These are phyloP conservation scores for Acyrthosiphon pisum DNA, from an alignment of 1,140 invertebrate species.

Conservation along the genomic window DNA sequence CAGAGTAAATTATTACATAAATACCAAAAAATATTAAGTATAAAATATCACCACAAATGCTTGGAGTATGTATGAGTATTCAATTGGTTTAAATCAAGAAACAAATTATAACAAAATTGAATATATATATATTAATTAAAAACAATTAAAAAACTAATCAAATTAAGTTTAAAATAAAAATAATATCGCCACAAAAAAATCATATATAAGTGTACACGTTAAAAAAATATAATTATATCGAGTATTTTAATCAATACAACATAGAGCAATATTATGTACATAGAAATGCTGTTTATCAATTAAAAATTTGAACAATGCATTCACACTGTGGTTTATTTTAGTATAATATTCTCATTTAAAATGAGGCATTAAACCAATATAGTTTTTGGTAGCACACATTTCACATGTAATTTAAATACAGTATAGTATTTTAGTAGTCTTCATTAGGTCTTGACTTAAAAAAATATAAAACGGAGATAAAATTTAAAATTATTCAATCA, in stretches of 20 bases:
- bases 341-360: too few species aligned
- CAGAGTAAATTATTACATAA: conserved; percentile 11
- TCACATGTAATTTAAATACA: background rate
- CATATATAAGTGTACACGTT: background rate
- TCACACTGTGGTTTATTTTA: background rate
- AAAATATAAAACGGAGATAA: background rate
- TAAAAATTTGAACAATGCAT: background rate
- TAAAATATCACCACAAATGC: background rate
- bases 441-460: background rate
- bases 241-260: background rate
- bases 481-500: background rate
- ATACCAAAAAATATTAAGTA: background rate
- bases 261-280: too few species aligned
- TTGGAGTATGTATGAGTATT: background rate
- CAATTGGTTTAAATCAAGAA: background rate
- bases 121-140: background rate
- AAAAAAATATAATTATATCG: background rate
- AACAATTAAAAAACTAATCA: background rate
- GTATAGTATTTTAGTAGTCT: background rate
- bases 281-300: background rate
- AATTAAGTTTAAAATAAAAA: background rate
- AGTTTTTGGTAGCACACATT: background rate
- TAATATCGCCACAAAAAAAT: background rate
- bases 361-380: background rate
- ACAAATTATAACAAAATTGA: background rate